Evolutionary conservation across 2,888 invertebrate genomes (phyloP), one percentile per base, ranked within the genome.

Genomic region (Dicycla oo): DNA sequence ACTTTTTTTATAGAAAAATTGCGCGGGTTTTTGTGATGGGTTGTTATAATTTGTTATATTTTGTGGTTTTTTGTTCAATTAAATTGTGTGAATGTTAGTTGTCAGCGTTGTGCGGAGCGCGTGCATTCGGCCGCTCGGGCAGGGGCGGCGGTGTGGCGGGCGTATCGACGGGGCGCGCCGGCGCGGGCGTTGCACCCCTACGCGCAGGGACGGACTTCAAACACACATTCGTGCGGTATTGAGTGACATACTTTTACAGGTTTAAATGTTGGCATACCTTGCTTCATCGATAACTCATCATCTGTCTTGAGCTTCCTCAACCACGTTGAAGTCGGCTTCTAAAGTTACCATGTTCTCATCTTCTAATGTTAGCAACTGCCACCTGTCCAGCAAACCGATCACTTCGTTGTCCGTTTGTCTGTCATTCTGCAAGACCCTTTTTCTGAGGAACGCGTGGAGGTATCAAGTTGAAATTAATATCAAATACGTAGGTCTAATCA

Each of bases 101-200:
- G 83, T 79, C 73, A 83, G 82, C 79, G 82, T 81, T 75, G 75
- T 82, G 74, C 81, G 81, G 85, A 81, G 75, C 84, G 88, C 89
- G 89, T 89, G 91, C 91, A 88, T 90, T 84, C 89, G 81, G 90
- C 89, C 90, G 88, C 88, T 86, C 88, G 88, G 90, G 91, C 89
- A 81, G 90, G 93, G 89, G 89, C 88, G 89, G 90, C 88, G 90
- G 87, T 86, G 90, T 86, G 82, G 84, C 85, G 84, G 83, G 75
- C 83, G 89, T 88, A 88, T 85, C 86, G 88, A 81, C 84, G 83
- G 69, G 73, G 67, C 88, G 94, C 95, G 95, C 94, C 88, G 86
- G 93, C 95, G 94, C 91, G 92, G 81, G 82, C 88, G 73, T 90
- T 91, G 91, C 94, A 92, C 93, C 94, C 94, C 90, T 85, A 69